Conservation (phyloP, 2,888 invertebrate species). For the Hypena proboscidalis region DNA sequence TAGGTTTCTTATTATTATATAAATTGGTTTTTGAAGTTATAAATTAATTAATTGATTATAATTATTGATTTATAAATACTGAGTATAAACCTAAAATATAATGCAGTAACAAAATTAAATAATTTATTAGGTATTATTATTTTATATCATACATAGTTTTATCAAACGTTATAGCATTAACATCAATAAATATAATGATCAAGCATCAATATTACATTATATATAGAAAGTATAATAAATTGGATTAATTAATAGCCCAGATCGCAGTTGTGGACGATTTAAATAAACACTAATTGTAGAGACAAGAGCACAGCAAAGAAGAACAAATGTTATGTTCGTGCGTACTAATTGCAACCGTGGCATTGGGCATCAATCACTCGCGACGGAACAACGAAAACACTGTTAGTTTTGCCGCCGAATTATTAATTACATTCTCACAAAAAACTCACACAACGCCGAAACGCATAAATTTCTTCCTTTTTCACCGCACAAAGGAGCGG, state of each 20-base stretch:
- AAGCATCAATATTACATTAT: no score
- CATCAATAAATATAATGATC: no score
- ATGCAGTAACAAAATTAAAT: no score
- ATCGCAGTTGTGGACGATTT: conserved; percentile 9
- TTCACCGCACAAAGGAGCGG: conserved; percentile 82
- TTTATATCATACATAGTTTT: no score
- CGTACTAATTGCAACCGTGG: conserved; percentile 63
- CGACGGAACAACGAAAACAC: conserved; percentile 81
- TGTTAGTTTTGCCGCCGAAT: conserved; percentile 86
- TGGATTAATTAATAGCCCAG: background rate
- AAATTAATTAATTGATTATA: no score
- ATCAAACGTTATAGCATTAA: no score
- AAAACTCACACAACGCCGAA: conserved; percentile 83
- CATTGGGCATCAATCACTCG: conserved; percentile 74
- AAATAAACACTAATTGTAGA: conserved; percentile 19
- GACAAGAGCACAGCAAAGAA: conserved; percentile 8
- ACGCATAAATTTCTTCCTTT: conserved; percentile 85
- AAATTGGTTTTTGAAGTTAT: no score
- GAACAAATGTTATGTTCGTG: conserved; percentile 23
- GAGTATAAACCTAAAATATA: no score
- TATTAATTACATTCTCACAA: conserved; percentile 85
- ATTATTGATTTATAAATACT: no score
- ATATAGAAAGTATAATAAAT: background rate
- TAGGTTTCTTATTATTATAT: no score
- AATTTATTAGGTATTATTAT: no score